Evolutionary conservation across 2,113 vertebrate genomes (phyloP).

Genomic region (Otolemur garnettii): DNA sequence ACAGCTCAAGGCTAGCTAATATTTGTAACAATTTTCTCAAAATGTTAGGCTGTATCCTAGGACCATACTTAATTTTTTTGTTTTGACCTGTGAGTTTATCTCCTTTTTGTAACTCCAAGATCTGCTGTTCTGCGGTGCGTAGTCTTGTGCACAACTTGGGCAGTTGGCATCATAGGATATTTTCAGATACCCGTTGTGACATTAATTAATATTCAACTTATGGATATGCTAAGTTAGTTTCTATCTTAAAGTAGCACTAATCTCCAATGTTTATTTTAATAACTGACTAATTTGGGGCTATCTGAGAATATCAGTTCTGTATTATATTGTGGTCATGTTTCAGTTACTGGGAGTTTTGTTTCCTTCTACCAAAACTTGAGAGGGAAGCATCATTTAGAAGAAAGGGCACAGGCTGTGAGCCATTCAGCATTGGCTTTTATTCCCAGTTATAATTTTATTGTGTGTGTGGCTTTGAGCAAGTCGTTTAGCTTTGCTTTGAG

Average conservation of each 20-base stretch:
- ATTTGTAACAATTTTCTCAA: background rate
- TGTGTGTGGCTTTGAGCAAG: constrained; percentile 49
- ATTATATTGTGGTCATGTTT: constrained; percentile 18
- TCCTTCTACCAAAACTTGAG: constrained; percentile 19
- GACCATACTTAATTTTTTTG: background rate
- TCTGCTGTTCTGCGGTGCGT: background rate
- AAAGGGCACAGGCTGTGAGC: background rate
- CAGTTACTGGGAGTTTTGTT: constrained; percentile 50
- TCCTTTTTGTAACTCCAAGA: background rate
- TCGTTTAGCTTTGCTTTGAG: constrained; percentile 36
- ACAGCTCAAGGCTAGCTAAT: background rate
- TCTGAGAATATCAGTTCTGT: background rate
- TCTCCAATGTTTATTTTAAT: constrained; percentile 25
- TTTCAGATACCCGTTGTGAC: background rate
- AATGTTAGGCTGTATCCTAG: background rate
- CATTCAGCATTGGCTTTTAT: background rate
- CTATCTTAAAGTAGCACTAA: constrained; percentile 38
- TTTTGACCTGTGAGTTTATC: background rate
- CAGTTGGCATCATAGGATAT: constrained; percentile 12
- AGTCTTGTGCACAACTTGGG: background rate
- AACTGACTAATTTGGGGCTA: background rate
- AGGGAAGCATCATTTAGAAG: constrained; percentile 26
- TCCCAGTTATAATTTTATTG: constrained; percentile 26
- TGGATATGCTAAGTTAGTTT: background rate
- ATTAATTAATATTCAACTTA: background rate